Percentiles rank a stretch among this genome's conserved stretches.
Evolutionary conservation across 1,140 invertebrate genomes (phyloP).

Genomic region (Trichonephila inaurata): DNA sequence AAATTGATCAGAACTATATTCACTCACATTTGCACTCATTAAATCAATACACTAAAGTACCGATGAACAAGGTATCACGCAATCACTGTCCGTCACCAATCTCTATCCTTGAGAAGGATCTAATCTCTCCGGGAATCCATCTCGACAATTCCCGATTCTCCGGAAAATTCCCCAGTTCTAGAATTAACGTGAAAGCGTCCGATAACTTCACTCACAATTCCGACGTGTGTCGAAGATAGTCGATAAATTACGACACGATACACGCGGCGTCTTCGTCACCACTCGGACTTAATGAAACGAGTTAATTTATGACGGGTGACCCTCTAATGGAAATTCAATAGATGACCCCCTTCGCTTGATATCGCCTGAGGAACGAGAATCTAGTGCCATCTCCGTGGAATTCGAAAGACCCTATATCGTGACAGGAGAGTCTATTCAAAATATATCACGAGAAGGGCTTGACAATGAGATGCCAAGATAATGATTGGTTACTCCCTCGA

Average conservation of each 20-base stretch:
- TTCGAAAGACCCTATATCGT: neutral
- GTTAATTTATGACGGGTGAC: constrained; percentile 71
- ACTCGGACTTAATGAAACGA: constrained; percentile 67
- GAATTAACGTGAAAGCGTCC: constrained; percentile 6
- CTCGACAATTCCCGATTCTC: neutral
- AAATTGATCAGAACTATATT: too few species aligned
- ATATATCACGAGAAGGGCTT: constrained; percentile 30
- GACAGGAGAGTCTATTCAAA: constrained; percentile 17
- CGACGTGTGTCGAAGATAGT: constrained; percentile 50
- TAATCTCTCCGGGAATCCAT: neutral
- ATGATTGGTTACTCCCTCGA: constrained; percentile 25
- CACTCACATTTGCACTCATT: neutral
- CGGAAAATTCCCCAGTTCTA: neutral
- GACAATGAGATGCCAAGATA: constrained; percentile 32
- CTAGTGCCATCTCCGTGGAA: constrained; percentile 7
- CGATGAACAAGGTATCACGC: neutral
- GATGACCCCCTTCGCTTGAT: neutral
- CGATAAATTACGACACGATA: constrained; percentile 54
- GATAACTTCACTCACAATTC: constrained; percentile 49
- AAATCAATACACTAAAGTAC: neutral
- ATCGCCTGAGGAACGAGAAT: constrained; percentile 14
- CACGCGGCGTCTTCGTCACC: constrained; percentile 20
- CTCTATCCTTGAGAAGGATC: neutral
- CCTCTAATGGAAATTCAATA: constrained; percentile 71
- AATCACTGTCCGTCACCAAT: neutral